Conservation (phyloP, 1,140 invertebrate genomes). For the Zeugodacus cucurbitae region DNA sequence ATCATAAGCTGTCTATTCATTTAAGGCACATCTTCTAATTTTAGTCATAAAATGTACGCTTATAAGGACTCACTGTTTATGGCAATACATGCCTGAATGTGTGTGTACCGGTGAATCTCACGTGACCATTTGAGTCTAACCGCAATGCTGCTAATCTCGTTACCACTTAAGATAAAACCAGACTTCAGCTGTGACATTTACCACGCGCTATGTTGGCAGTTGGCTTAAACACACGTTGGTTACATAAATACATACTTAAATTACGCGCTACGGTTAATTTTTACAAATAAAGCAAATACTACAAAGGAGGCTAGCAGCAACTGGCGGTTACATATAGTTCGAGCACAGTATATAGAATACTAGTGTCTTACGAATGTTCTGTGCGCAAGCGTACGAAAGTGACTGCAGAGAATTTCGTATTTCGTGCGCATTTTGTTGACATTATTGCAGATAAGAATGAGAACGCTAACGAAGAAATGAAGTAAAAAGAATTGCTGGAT, state of each 20-base stretch:
- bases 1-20: background rate
- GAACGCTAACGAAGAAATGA: background rate
- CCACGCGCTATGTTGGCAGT: conserved; percentile 26
- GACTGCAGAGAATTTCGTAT: background rate
- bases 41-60: background rate
- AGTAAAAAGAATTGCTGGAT: background rate
- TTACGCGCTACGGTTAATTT: background rate
- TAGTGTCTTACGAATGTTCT: background rate
- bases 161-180: conserved; percentile 33
- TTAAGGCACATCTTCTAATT: background rate
- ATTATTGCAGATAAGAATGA: conserved; percentile 23
- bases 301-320: background rate
- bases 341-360: background rate
- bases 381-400: conserved; percentile 26
- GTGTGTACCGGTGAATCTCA: background rate
- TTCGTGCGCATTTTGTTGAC: conserved; percentile 37
- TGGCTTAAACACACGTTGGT: background rate
- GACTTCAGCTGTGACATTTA: conserved; percentile 20
- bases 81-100: background rate
- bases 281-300: background rate
- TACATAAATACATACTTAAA: background rate
- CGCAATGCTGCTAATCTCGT: conserved; percentile 13
- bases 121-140: conserved; percentile 32
- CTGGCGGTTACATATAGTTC: background rate
- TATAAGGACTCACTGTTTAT: background rate